A percentile compares a stretch with the other conserved stretches of the same genome.
Evolutionary conservation across 2,113 vertebrate species (phyloP).

Genomic region (Clarias gariepinus): DNA sequence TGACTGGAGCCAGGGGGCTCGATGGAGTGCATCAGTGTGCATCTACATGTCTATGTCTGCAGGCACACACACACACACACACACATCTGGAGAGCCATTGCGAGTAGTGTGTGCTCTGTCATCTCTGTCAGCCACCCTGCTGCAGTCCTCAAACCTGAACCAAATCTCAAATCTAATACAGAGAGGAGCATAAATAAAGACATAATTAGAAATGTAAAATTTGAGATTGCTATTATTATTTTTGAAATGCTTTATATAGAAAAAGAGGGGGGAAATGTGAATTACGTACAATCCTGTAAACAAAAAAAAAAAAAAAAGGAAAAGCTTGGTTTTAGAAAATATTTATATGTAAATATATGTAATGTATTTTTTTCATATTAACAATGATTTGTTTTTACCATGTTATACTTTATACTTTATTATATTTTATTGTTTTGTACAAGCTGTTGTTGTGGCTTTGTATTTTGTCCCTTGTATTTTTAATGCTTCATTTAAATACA

Average conservation of each 20-base stretch:
- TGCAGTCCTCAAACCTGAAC: conserved; percentile 27
- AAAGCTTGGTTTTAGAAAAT: background rate
- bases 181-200: background rate
- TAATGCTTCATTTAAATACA: background rate
- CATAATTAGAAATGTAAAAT: background rate
- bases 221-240: background rate
- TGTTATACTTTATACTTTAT: background rate
- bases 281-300: background rate
- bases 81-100: conserved; percentile 33
- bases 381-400: background rate
- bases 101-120: conserved; percentile 32
- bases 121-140: conserved; percentile 33
- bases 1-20: conserved; percentile 73
- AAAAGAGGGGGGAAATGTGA: background rate
- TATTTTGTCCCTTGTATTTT: background rate
- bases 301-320: background rate
- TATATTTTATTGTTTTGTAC: background rate
- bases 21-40: conserved; percentile 70
- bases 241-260: background rate
- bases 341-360: too few relatives aligned
- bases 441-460: too few relatives aligned
- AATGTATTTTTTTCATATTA: too few relatives aligned
- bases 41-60: conserved; percentile 72
- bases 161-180: conserved; percentile 20
- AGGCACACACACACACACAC: conserved; percentile 61